These are phyloP conservation scores for Capromys pilorides DNA, from an alignment of 2,797 vertebrate species.

Conservation along the genomic window DNA sequence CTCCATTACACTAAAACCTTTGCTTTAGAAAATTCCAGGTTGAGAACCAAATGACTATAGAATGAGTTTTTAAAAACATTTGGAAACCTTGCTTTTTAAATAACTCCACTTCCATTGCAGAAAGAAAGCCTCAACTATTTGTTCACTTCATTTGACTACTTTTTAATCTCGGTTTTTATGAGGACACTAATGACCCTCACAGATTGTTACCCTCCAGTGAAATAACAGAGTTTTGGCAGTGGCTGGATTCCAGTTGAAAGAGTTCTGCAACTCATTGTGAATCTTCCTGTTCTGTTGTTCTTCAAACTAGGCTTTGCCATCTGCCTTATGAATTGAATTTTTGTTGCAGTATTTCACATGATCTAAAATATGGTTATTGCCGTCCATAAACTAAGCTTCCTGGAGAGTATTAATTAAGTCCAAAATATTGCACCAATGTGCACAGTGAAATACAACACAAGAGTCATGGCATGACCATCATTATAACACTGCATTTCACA, in stretches of 20 bases:
- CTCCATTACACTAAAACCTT: constrained; percentile 48
- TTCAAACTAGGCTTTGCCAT: constrained; percentile 82
- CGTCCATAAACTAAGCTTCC: constrained; percentile 84
- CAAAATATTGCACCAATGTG: constrained; percentile 84
- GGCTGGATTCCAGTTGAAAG: constrained; percentile 81
- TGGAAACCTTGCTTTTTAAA: constrained; percentile 58
- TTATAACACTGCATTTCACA: constrained; percentile 75
- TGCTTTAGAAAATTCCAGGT: constrained; percentile 60
- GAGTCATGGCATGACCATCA: constrained; percentile 68
- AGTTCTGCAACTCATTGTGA: constrained; percentile 83
- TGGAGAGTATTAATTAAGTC: constrained; percentile 87
- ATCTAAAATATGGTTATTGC: constrained; percentile 86
- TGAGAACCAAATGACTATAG: constrained; percentile 61
- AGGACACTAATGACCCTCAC: constrained; percentile 78
- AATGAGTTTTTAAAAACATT: constrained; percentile 23
- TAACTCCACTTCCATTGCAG: constrained; percentile 46
- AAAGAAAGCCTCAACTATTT: constrained; percentile 68
- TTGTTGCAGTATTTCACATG: constrained; percentile 83
- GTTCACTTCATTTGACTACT: constrained; percentile 77
- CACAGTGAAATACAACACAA: constrained; percentile 80
- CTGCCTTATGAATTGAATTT: constrained; percentile 82
- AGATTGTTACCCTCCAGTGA: constrained; percentile 82
- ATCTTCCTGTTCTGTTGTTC: constrained; percentile 84
- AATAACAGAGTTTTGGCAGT: constrained; percentile 76
- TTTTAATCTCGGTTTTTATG: constrained; percentile 77